These are phyloP conservation scores for Nezara viridula DNA, from an alignment of 2,888 invertebrate species.

Conservation along the genomic window DNA sequence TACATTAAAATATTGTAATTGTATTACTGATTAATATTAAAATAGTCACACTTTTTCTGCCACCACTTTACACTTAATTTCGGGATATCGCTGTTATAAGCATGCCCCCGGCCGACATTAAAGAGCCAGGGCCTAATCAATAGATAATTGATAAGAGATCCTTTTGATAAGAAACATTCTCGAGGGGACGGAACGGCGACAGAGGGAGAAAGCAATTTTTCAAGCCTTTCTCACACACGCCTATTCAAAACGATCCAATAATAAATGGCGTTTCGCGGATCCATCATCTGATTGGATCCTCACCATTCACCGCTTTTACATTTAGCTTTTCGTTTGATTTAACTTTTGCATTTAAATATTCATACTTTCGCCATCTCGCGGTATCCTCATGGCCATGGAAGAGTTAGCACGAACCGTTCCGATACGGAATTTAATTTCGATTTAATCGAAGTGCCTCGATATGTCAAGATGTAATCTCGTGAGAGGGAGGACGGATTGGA, in stretches of 20 bases:
- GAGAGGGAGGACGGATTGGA: slow-evolving; percentile 20
- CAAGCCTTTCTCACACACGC: slow-evolving; percentile 43
- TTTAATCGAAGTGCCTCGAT: not conserved
- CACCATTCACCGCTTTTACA: not conserved
- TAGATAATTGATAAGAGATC: slow-evolving; percentile 37
- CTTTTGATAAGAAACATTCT: slow-evolving; percentile 36
- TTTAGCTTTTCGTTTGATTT: slow-evolving; percentile 13
- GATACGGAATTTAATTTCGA: slow-evolving; percentile 16
- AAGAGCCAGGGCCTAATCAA: not conserved
- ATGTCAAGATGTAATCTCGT: slow-evolving; percentile 7
- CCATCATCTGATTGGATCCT: slow-evolving; percentile 26
- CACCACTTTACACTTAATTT: too few relatives aligned
- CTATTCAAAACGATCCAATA: slow-evolving; percentile 53
- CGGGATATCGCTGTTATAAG: not conserved
- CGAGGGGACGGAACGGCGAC: not conserved
- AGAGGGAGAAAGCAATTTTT: slow-evolving; percentile 47
- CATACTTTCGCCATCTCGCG: not conserved
- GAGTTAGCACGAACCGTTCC: not conserved
- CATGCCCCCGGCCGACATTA: not conserved
- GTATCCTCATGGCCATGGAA: not conserved
- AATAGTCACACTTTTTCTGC: too few relatives aligned
- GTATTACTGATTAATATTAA: too few relatives aligned
- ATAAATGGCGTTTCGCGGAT: slow-evolving; percentile 27
- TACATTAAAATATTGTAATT: too few relatives aligned
- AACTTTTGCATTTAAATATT: not conserved